phyloP scores from a whole-genome alignment of 2,113 vertebrate species.

The Probosciger aterrimus region DNA sequence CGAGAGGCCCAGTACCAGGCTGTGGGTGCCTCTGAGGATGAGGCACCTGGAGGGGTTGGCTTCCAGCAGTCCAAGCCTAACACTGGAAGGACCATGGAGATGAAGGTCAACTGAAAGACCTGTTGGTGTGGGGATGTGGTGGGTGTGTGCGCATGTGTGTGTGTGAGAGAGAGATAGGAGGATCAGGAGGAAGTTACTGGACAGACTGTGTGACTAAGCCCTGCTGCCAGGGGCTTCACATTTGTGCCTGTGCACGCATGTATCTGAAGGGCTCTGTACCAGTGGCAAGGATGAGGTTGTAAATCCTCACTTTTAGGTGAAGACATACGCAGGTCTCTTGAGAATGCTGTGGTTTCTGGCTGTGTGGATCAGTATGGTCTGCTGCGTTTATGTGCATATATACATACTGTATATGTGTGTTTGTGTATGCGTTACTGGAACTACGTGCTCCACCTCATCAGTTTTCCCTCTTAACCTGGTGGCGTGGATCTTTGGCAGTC shows the following conservation, averaged over 20 bases:
- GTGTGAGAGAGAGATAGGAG: background rate
- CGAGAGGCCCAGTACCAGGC: accelerated
- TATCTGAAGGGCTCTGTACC: background rate
- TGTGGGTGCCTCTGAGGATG: background rate
- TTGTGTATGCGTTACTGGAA: background rate
- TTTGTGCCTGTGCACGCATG: accelerated
- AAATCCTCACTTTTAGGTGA: background rate
- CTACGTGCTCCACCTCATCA: background rate
- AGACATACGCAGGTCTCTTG: background rate
- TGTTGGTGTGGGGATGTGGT: background rate
- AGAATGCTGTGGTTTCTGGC: background rate
- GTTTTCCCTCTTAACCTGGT: background rate
- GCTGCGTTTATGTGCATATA: background rate
- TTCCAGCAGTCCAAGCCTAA: background rate
- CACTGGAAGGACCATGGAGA: background rate
- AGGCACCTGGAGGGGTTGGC: accelerated
- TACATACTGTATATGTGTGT: background rate
- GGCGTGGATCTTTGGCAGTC: accelerated
- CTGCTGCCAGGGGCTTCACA: accelerated
- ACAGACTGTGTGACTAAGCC: accelerated
- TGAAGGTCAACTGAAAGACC: accelerated
- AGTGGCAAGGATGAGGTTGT: background rate
- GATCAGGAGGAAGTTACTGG: background rate
- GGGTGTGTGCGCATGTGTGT: background rate
- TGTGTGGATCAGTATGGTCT: background rate